Percentiles rank a stretch among this genome's conserved stretches.
phyloP scores from a whole-genome alignment of 2,113 vertebrate genomes.

The Cavia porcellus region DNA sequence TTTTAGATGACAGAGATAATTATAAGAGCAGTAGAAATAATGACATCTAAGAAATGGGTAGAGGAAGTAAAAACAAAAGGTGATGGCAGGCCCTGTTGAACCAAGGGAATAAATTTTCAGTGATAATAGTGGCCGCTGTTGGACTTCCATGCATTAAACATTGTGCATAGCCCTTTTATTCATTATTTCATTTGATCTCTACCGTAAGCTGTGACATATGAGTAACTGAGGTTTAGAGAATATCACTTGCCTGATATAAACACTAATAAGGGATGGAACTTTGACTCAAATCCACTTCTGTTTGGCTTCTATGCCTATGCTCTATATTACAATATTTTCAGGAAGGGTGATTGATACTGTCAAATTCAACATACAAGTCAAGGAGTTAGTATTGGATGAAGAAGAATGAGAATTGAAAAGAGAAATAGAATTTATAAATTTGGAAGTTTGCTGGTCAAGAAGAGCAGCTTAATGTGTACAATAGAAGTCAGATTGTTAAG shows the following conservation, averaged over 20 bases:
- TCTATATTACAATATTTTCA: slow-evolving; percentile 10
- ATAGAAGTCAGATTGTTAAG: not conserved
- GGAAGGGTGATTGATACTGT: not conserved
- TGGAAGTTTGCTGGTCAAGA: not conserved
- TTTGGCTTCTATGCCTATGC: not conserved
- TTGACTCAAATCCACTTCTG: slow-evolving; percentile 4
- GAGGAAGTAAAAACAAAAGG: not conserved
- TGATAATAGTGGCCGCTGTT: not conserved
- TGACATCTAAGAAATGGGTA: slow-evolving; percentile 4
- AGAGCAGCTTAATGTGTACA: not conserved
- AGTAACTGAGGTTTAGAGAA: not conserved
- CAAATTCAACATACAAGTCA: not conserved
- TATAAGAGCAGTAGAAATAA: slow-evolving; percentile 14
- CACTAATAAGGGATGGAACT: not conserved
- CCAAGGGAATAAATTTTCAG: not conserved
- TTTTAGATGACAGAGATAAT: not conserved
- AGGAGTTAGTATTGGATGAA: slow-evolving; percentile 33
- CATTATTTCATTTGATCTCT: slow-evolving; percentile 9
- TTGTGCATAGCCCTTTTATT: not conserved
- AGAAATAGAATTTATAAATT: not conserved
- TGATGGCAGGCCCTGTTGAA: slow-evolving; percentile 38
- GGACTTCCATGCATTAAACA: not conserved
- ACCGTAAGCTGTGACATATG: not conserved
- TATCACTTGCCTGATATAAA: not conserved
- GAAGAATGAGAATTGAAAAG: not conserved